A percentile compares a stretch with the other conserved stretches of the same genome.
phyloP scores from a whole-genome alignment of 2,888 invertebrate genomes.

The Marronus borbonicus region DNA sequence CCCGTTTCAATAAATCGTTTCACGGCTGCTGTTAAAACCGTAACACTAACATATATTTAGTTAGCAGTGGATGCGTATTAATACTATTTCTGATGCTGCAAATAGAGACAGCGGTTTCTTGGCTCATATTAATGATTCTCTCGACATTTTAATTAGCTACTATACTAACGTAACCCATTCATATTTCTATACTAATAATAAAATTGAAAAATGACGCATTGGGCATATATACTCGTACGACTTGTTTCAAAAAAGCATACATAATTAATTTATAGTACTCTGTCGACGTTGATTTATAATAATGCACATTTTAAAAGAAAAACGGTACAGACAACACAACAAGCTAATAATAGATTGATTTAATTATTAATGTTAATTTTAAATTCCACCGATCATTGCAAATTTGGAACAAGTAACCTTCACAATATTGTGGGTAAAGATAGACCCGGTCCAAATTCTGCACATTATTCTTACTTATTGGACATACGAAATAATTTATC shows the following conservation, averaged over 20 bases:
- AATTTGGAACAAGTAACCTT: too few relatives aligned
- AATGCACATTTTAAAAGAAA: too few relatives aligned
- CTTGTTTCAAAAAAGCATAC: background rate
- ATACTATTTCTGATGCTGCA: slow-evolving; percentile 46
- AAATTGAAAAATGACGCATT: slow-evolving; percentile 1
- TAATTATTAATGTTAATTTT: too few relatives aligned
- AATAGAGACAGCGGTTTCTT: slow-evolving; percentile 37
- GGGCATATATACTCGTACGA: background rate
- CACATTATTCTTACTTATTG: too few relatives aligned
- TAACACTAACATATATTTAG: slow-evolving; percentile 58
- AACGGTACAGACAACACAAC: too few relatives aligned
- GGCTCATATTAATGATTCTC: slow-evolving; percentile 34
- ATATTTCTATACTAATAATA: background rate
- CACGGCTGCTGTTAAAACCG: slow-evolving; percentile 59
- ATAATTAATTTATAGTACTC: too few relatives aligned
- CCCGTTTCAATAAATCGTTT: slow-evolving; percentile 65
- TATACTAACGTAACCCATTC: slow-evolving; percentile 39
- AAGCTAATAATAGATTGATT: too few relatives aligned
- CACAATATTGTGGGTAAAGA: too few relatives aligned
- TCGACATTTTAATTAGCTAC: slow-evolving; percentile 47
- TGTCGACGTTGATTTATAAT: too few relatives aligned
- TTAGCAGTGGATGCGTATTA: slow-evolving; percentile 44
- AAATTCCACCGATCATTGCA: too few relatives aligned
- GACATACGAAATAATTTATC: too few relatives aligned
- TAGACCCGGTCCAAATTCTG: too few relatives aligned